Conservation (phyloP, 2,888 invertebrate genomes). For the Apamea monoglypha region DNA sequence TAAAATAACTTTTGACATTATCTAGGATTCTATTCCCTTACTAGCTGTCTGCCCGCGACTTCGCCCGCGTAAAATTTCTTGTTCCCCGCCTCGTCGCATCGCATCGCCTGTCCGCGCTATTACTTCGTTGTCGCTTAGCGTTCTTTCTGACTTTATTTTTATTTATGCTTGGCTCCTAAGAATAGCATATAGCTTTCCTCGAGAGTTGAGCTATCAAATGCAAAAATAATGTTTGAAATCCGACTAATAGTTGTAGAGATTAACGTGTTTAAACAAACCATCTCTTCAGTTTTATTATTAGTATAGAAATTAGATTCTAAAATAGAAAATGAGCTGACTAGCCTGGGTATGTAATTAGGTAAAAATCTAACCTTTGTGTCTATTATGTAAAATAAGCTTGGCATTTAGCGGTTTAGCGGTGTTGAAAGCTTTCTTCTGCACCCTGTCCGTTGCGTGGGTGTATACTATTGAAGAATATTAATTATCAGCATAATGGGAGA, state of each 20-base stretch:
- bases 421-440: conserved; percentile 17
- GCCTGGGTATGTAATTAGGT: background rate
- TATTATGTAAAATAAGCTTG: background rate
- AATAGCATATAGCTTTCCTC: background rate
- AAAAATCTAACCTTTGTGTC: conserved; percentile 5
- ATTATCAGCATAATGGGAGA: conserved; percentile 19
- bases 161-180: no score
- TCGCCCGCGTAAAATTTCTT: background rate
- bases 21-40: background rate
- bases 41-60: background rate
- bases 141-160: no score
- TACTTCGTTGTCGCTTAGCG: background rate
- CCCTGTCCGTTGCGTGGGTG: conserved; percentile 12
- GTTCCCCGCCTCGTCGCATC: background rate
- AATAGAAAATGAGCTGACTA: background rate
- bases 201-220: background rate
- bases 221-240: background rate
- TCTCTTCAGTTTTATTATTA: background rate
- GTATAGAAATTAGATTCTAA: background rate
- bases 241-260: background rate
- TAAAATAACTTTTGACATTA: background rate
- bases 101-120: background rate
- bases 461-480: conserved; percentile 27
- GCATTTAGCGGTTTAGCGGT: background rate
- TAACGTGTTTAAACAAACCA: background rate